A percentile compares a stretch with the other conserved stretches of the same genome.
Conservation (phyloP, 2,797 vertebrate species). For the Pempheris klunzingeri region DNA sequence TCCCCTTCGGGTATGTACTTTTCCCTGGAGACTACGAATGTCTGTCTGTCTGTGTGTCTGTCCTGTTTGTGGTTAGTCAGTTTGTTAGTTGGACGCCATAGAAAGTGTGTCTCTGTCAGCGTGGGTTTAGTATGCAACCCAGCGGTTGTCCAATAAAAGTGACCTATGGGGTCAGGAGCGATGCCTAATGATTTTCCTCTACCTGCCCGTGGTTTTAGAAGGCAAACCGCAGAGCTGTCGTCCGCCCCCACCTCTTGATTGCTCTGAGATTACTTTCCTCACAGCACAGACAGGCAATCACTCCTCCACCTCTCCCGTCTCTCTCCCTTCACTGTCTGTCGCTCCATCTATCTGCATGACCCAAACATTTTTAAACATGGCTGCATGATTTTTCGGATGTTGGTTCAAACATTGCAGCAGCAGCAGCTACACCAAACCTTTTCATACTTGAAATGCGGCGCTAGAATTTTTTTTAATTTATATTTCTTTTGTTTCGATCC, state of each 20-base stretch:
- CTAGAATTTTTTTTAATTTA: constrained; percentile 14
- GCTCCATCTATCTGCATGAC: constrained; percentile 60
- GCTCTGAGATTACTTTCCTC: constrained; percentile 81
- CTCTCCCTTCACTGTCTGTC: constrained; percentile 53
- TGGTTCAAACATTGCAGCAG: constrained; percentile 41
- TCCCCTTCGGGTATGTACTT: constrained; percentile 36
- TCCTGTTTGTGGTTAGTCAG: constrained; percentile 25
- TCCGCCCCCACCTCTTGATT: constrained; percentile 77
- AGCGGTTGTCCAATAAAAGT: constrained; percentile 78
- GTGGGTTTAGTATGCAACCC: constrained; percentile 71
- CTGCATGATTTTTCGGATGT: constrained; percentile 18
- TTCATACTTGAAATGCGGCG: constrained; percentile 26
- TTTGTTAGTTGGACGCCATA: constrained; percentile 45
- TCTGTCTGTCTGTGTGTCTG: no score
- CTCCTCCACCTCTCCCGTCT: constrained; percentile 60
- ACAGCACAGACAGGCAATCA: constrained; percentile 77
- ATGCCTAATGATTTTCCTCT: constrained; percentile 77
- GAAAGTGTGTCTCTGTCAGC: constrained; percentile 52
- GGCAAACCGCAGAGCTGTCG: constrained; percentile 71
- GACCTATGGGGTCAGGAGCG: constrained; percentile 78
- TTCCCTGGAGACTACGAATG: constrained; percentile 46
- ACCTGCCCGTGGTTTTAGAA: constrained; percentile 71
- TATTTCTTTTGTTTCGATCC: constrained; percentile 63
- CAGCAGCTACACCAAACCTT: constrained; percentile 19
- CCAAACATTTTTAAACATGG: constrained; percentile 44